Evolutionary conservation across 2,888 invertebrate genomes (phyloP), one percentile per base, ranked within the genome.

Genomic region (Heteropelma amictum): DNA sequence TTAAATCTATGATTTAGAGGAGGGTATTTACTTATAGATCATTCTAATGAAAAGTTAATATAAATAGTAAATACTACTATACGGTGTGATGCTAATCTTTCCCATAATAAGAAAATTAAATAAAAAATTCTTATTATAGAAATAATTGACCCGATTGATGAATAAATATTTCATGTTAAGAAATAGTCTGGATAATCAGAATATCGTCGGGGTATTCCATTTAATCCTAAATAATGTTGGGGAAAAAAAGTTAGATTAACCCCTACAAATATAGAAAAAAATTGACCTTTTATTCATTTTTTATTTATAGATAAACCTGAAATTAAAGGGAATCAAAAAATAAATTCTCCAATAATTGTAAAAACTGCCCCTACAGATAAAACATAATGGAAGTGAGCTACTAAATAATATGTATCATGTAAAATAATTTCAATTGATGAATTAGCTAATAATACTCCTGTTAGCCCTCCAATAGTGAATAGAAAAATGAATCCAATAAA

Each of bases 61-160:
- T n/a, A n/a, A n/a, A n/a, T n/a, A n/a, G n/a, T n/a, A n/a, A 95
- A 95, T 88, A 95, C 95, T 92, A 95, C 93, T 91, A 96, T 91
- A 85, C 95, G 95, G 0, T 95, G 95, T 60, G 95, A 95, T 7
- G 94, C 93, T 91, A 96, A 92, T 96, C 95, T 2, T 76, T 93
- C 94, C 84, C 95, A 82, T 91, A 95, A 94, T 89, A 95, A 81
- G 3, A 79, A n/a, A 91, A 93, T 89, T 83, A 94, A 91, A 77
- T 92, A 88, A 87, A 93, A 84, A 82, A 92, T 90, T 76, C 91
- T 90, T 83, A 92, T 81, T 77, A 93, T 83, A 0, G 93, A 93
- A 84, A 93, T 92, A 82, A 92, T 89, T 28, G 93, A 93, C n/a
- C 94, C 94, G 86, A 93, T 90, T 4, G 93, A 93, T 23, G 93